These are phyloP conservation scores for Gobionotothen gibberifrons DNA, from an alignment of 2,797 vertebrate genomes.

Conservation along the genomic window DNA sequence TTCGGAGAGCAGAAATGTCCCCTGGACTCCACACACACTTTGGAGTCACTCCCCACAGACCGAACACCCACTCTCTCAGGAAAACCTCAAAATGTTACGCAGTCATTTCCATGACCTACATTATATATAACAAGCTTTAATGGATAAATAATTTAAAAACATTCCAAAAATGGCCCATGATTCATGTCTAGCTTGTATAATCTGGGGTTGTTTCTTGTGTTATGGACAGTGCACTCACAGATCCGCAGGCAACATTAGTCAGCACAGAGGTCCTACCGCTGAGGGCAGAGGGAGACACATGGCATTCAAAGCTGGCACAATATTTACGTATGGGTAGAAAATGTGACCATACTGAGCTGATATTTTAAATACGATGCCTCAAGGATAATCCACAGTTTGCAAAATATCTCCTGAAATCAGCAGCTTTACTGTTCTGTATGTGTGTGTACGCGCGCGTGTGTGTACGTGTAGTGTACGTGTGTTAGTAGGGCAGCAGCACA, in stretches of 20 bases:
- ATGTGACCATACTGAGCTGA: constrained; percentile 26
- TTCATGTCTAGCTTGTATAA: constrained; percentile 44
- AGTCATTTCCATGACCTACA: constrained; percentile 65
- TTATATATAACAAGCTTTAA: constrained; percentile 59
- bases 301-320: constrained; percentile 66
- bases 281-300: constrained; percentile 71
- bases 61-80: constrained; percentile 48
- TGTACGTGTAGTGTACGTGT: constrained; percentile 12
- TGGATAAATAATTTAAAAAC: constrained; percentile 57
- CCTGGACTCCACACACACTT: constrained; percentile 20
- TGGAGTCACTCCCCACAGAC: constrained; percentile 27
- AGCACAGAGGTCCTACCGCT: constrained; percentile 68
- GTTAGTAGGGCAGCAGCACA: constrained; percentile 70
- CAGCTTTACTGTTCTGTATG: constrained; percentile 41
- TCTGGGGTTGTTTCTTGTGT: constrained; percentile 47
- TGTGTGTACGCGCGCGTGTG: constrained; percentile 17
- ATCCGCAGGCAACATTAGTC: constrained; percentile 69
- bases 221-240: constrained; percentile 65
- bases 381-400: constrained; percentile 34
- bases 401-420: constrained; percentile 46
- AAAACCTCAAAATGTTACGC: constrained; percentile 45
- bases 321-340: constrained; percentile 62
- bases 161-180: constrained; percentile 53
- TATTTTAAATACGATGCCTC: constrained; percentile 6
- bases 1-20: constrained; percentile 57